Conservation (phyloP, 2,888 invertebrate genomes). For the Malthinus seriepunctatus region DNA sequence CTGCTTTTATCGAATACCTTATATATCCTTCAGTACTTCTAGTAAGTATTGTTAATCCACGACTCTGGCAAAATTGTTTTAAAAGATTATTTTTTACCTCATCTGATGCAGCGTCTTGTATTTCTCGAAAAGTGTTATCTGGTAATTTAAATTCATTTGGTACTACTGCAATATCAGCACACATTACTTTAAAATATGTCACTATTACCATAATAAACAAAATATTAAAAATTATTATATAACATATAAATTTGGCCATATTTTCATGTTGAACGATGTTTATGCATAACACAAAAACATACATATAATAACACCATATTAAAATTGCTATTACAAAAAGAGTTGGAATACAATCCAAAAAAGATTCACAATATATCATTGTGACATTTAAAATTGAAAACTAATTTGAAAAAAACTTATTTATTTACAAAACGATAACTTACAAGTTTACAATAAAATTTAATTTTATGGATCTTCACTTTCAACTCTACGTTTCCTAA, state of each 20-base stretch:
- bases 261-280: background rate
- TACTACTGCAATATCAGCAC: constrained; percentile 74
- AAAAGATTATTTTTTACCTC: constrained; percentile 69
- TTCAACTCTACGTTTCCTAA: constrained; percentile 60
- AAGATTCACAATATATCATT: background rate
- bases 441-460: too few relatives aligned
- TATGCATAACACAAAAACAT: constrained; percentile 14
- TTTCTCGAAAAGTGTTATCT: constrained; percentile 69
- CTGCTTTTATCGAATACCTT: constrained; percentile 62
- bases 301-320: constrained; percentile 19
- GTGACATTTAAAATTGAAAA: too few relatives aligned
- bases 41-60: constrained; percentile 77
- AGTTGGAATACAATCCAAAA: constrained; percentile 2
- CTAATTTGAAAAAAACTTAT: too few relatives aligned
- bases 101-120: constrained; percentile 74
- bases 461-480: background rate
- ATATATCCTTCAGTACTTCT: constrained; percentile 69
- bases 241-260: background rate
- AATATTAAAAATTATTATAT: constrained; percentile 12
- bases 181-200: constrained; percentile 70
- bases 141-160: constrained; percentile 80
- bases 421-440: too few relatives aligned
- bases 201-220: constrained; percentile 8
- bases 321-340: background rate
- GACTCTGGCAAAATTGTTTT: constrained; percentile 66